These are phyloP conservation scores for Phlogophora meticulosa DNA, from an alignment of 2,888 invertebrate genomes.

Conservation along the genomic window DNA sequence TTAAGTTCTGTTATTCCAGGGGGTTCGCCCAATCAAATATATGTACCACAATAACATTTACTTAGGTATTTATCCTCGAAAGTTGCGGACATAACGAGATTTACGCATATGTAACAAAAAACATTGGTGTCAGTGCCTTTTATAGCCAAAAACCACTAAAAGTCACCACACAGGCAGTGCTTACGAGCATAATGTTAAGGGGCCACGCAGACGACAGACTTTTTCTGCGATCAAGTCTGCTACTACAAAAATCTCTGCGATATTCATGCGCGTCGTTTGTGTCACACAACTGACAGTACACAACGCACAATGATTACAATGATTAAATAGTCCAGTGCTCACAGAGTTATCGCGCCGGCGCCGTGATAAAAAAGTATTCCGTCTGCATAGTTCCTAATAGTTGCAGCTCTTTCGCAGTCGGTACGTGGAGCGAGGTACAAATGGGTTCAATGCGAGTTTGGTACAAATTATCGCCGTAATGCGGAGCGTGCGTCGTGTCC, in stretches of 20 bases:
- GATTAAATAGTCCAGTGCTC: not conserved
- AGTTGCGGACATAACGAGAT: slow-evolving; percentile 6
- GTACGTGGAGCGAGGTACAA: slow-evolving; percentile 55
- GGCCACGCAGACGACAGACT: slow-evolving; percentile 2
- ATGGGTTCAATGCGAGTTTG: slow-evolving; percentile 69
- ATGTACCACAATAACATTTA: not conserved
- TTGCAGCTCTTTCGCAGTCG: slow-evolving; percentile 45
- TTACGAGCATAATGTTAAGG: slow-evolving; percentile 43
- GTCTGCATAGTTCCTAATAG: slow-evolving; percentile 36
- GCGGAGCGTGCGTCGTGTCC: slow-evolving; percentile 75
- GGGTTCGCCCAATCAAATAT: not conserved
- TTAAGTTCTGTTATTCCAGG: not conserved
- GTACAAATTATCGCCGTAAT: slow-evolving; percentile 80
- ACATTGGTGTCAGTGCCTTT: slow-evolving; percentile 1
- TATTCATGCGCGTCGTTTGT: not conserved
- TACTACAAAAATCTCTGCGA: not conserved
- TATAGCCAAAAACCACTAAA: slow-evolving; percentile 17
- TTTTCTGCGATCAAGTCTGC: not conserved
- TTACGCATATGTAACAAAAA: slow-evolving; percentile 7
- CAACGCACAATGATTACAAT: not conserved
- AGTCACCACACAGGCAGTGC: slow-evolving; percentile 19
- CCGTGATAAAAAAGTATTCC: not conserved
- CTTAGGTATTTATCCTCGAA: not conserved
- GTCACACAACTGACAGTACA: no score
- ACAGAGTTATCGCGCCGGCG: no score